Evolutionary conservation across 92 coral and sea anemone species (phyloP).

Genomic region (Heteractis magnifica): DNA sequence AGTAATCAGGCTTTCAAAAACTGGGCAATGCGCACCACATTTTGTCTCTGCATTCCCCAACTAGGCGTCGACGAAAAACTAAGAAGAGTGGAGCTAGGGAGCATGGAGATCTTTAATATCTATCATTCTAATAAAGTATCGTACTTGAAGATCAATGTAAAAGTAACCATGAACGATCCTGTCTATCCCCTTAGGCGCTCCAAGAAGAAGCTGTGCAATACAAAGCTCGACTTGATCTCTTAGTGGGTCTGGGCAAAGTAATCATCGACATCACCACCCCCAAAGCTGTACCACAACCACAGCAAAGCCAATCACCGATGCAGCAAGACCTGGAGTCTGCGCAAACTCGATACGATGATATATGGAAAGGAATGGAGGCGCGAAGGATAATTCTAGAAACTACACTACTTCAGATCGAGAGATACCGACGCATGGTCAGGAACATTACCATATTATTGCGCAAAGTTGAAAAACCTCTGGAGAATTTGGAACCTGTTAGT

Average conservation of each 20-base stretch:
- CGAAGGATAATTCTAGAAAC: constrained; percentile 86
- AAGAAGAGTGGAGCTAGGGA: no score
- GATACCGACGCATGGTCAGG: constrained; percentile 83
- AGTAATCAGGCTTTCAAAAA: no score
- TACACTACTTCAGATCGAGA: constrained; percentile 83
- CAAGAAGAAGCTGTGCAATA: constrained; percentile 95
- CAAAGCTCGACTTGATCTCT: constrained; percentile 94
- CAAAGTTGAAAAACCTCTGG: constrained; percentile 79
- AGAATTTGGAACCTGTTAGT: constrained; percentile 79
- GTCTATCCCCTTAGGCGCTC: constrained; percentile 42
- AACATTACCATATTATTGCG: constrained; percentile 69
- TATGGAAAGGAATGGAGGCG: constrained; percentile 90
- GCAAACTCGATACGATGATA: constrained; percentile 89
- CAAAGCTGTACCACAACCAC: constrained; percentile 58
- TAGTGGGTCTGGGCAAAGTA: constrained; percentile 91
- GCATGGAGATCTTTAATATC: no score
- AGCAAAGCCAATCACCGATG: constrained; percentile 69
- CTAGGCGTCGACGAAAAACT: no score
- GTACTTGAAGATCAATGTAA: no score
- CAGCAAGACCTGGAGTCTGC: constrained; percentile 79
- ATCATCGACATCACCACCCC: constrained; percentile 81
- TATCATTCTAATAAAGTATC: no score
- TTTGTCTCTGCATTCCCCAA: no score
- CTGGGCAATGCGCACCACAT: no score
- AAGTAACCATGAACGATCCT: no score